Evolutionary conservation across 2,797 vertebrate species (phyloP), one percentile per base, ranked within the genome.

Genomic region (Gambusia yucatana): DNA sequence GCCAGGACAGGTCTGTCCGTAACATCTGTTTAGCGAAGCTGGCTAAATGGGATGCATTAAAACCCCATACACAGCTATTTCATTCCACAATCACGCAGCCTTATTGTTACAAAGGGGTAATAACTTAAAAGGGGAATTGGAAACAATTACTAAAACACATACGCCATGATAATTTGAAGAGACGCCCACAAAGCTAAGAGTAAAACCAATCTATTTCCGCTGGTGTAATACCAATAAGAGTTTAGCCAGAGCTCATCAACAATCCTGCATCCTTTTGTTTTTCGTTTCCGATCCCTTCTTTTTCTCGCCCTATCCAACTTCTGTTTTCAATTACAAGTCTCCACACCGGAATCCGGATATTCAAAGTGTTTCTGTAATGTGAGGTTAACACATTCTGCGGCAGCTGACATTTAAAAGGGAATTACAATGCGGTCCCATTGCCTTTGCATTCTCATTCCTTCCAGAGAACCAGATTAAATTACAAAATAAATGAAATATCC

Each of bases 401-500:
- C 86, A 84, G 92, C 85, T 97, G 96, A 97, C 96, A 95, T 97
- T 97, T 97, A 97, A 96, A 97, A 91, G 85, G 88, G 86, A 97
- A 97, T 97, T 96, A 97, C 96, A 96, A 94, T 90, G 92, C 93
- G 83, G 89, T 93, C 83, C 81, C 85, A 88, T 95, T 92, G 87
- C 89, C 87, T 92, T 87, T 91, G 89, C 88, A 87, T 90, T 90
- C 83, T 91, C 87, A 92, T 94, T 97, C 94, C 90, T 90, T 96
- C 89, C 90, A 92, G 87, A 81, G 95, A 95, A 90, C 95, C 95
- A 95, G 96, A 97, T 97, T 97, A 97, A 97, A 98, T 97, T 96
- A 96, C 95, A 96, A 98, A 97, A 97, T 97, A 97, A 97, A 98
- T 97, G 95, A 97, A 97, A 97, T 96, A 97, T 96, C 95, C 95